Conservation (phyloP, 2,797 vertebrate genomes). For the Danio choprae region DNA sequence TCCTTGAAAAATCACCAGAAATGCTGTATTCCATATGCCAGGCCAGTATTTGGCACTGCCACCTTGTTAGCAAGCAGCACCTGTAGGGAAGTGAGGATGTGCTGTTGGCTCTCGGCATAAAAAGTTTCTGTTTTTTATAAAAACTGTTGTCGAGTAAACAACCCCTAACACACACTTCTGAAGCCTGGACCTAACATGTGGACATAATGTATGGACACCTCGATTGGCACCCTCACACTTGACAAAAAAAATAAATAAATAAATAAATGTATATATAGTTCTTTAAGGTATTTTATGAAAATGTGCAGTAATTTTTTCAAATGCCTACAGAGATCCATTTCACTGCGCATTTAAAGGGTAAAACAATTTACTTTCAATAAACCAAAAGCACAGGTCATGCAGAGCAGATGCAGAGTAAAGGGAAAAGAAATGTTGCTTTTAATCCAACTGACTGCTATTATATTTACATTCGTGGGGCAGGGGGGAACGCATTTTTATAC, state of each 20-base stretch:
- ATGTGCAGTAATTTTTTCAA: not conserved
- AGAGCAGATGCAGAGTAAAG: not conserved
- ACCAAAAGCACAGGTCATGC: conserved; percentile 7
- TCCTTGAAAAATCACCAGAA: too few relatives aligned
- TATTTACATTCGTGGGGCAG: not conserved
- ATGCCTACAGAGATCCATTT: not conserved
- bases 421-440: not conserved
- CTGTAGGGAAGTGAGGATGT: too few relatives aligned
- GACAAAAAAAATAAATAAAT: not conserved
- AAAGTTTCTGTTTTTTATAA: too few relatives aligned
- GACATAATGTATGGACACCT: too few relatives aligned
- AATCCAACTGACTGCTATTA: not conserved
- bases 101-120: too few relatives aligned
- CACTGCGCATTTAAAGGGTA: not conserved
- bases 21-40: too few relatives aligned
- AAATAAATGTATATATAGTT: too few relatives aligned
- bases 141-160: too few relatives aligned
- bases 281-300: not conserved
- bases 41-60: too few relatives aligned
- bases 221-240: not conserved
- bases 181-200: too few relatives aligned
- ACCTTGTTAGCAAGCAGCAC: too few relatives aligned
- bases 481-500: not conserved
- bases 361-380: conserved; percentile 12
- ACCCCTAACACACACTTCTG: not conserved